Percentiles rank a stretch among this genome's conserved stretches.
Conservation (phyloP, 1,140 invertebrate genomes). For the Bombus consobrinus region DNA sequence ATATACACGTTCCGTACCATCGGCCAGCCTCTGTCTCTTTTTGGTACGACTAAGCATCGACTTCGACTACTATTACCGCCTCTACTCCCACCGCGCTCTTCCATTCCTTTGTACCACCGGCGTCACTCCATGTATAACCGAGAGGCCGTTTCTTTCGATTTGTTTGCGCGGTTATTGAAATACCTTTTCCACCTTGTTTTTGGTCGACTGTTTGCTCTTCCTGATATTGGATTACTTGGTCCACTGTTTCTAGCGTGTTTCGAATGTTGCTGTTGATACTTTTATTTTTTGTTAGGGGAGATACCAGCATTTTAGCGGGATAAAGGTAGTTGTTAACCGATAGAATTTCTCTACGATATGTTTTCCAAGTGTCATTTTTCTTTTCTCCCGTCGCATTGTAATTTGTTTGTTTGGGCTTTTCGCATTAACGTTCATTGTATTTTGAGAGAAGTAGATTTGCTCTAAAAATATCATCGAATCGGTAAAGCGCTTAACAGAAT, state of each 20-base stretch:
- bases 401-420: not conserved
- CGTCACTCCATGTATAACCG: not conserved
- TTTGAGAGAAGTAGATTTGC: not conserved
- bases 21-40: constrained; percentile 49
- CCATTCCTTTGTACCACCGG: constrained; percentile 2
- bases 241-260: not conserved
- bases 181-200: not conserved
- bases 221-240: constrained; percentile 15
- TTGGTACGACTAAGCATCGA: constrained; percentile 53
- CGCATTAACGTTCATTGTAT: not conserved
- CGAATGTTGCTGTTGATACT: not conserved
- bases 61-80: constrained; percentile 54
- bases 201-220: not conserved
- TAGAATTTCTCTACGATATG: not conserved
- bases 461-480: not conserved
- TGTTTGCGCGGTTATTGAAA: constrained; percentile 28
- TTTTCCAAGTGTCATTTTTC: not conserved
- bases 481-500: not conserved
- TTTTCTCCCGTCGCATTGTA: not conserved
- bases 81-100: constrained; percentile 7
- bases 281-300: not conserved
- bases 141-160: constrained; percentile 20
- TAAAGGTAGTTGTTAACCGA: not conserved
- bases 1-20: constrained; percentile 54
- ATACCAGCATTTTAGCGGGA: not conserved